Conservation (phyloP, 2,797 vertebrate genomes). For the Vireo griseus region DNA sequence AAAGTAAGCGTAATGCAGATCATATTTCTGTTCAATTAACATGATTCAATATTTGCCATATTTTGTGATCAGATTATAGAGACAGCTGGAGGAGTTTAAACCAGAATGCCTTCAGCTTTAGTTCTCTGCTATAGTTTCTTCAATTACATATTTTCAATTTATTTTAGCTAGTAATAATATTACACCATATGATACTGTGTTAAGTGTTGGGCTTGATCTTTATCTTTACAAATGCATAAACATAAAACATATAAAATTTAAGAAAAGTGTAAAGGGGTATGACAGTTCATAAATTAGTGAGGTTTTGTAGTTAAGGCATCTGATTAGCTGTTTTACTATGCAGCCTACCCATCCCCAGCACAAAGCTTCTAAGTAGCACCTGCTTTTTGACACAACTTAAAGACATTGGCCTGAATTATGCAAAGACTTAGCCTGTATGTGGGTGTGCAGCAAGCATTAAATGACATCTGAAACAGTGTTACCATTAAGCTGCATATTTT, state of each 20-base stretch:
- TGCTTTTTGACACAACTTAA: slow-evolving; percentile 20
- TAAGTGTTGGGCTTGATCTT: slow-evolving; percentile 18
- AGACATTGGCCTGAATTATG: slow-evolving; percentile 18
- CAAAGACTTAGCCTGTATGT: background rate
- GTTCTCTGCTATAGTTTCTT: background rate
- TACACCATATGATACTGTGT: slow-evolving; percentile 24
- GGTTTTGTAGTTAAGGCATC: slow-evolving; percentile 21
- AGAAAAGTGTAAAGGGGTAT: background rate
- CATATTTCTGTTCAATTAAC: background rate
- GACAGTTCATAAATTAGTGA: slow-evolving; percentile 18
- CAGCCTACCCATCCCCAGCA: background rate
- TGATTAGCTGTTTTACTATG: slow-evolving; percentile 37
- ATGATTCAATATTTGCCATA: background rate
- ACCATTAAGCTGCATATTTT: background rate
- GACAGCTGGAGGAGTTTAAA: background rate
- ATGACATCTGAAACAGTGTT: background rate
- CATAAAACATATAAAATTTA: background rate
- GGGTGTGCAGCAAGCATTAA: background rate
- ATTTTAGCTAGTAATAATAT: slow-evolving; percentile 9
- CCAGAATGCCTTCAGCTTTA: background rate
- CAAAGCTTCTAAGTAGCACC: background rate
- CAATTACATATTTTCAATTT: background rate
- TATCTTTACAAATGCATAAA: background rate
- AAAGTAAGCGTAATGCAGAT: background rate
- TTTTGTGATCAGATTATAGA: background rate